Base-by-base conservation (phyloP, 2,797 vertebrate genomes). In the Rhinoraja longicauda region DNA sequence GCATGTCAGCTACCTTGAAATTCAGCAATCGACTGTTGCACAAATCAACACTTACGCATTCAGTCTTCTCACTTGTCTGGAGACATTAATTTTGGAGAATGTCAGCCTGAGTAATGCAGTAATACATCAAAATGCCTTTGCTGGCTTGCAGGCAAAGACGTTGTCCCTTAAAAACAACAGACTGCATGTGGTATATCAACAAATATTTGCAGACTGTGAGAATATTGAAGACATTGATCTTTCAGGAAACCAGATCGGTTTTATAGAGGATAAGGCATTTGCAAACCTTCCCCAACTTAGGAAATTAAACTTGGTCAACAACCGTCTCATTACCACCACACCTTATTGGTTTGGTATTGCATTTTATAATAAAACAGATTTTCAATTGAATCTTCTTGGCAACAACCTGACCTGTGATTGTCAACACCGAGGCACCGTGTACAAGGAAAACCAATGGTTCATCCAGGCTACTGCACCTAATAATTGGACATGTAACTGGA, bases 101-200 rank as follows among this genome's bases (percentile, higher is more conserved):
- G 93, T 77, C 93, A 94, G 94, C 94, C 93, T 94, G 93, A 94
- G 94, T 94, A 82, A 93, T 94, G 95, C 95, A 93, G 96, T 94
- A 94, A 96, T 96, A 94, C 96, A 97, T 96, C 96, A 96, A 94
- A 95, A 95, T 36, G 94, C 95, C 94, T 96, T 95, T 94, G 94
- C 94, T 90, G 94, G 94, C 94, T 94, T 93, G 94, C 95, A 96
- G 95, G 96, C 97, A 96, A 95, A 95, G 94, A 93, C 17, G 92
- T 95, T 93, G 94, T 94, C 95, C 95, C 95, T 95, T 93, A 94
- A 95, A 94, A 96, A 96, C 95, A 96, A 97, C 95, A 95, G 95
- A 94, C 95, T 95, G 95, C 95, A 95, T 95, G 95, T 95, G 95
- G 96, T 97, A 96, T 96, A 94, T 94, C 95, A 94, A 95, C 95